Conservation (phyloP, 2,113 vertebrate genomes). For the Lasiurus borealis region DNA sequence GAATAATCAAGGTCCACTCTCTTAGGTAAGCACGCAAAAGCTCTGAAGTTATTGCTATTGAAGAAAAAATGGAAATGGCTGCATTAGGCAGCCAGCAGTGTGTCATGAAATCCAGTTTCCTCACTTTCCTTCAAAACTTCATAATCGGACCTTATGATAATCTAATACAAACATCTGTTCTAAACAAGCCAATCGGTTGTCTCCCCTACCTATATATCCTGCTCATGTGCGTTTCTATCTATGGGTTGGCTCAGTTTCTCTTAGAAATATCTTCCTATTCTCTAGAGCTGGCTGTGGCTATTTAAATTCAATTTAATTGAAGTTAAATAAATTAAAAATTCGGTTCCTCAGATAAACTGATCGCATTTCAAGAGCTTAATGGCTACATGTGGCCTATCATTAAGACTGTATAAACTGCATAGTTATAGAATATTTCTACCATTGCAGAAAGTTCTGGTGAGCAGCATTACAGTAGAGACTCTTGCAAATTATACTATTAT, state of each 20-base stretch:
- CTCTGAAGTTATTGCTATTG: background rate
- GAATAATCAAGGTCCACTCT: background rate
- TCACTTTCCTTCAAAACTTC: background rate
- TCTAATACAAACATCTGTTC: background rate
- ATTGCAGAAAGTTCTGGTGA: background rate
- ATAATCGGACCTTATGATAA: background rate
- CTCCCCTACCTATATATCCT: background rate
- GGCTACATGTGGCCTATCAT: background rate
- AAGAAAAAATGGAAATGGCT: constrained; percentile 12
- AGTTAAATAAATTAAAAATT: constrained; percentile 51
- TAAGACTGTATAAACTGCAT: background rate
- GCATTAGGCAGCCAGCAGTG: background rate
- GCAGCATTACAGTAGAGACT: background rate
- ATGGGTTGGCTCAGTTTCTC: background rate
- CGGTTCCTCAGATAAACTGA: background rate
- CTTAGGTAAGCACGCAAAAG: background rate
- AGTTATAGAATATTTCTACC: background rate
- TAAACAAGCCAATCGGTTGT: background rate
- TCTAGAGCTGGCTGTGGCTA: background rate
- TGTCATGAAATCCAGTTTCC: background rate
- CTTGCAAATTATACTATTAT: constrained; percentile 23
- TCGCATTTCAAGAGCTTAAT: background rate
- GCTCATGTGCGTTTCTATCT: background rate
- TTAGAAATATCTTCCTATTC: constrained; percentile 31
- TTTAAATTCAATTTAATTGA: constrained; percentile 45